Evolutionary conservation across 2,888 invertebrate genomes (phyloP), one percentile per base, ranked within the genome.

Genomic region (Limnephilus marmoratus): DNA sequence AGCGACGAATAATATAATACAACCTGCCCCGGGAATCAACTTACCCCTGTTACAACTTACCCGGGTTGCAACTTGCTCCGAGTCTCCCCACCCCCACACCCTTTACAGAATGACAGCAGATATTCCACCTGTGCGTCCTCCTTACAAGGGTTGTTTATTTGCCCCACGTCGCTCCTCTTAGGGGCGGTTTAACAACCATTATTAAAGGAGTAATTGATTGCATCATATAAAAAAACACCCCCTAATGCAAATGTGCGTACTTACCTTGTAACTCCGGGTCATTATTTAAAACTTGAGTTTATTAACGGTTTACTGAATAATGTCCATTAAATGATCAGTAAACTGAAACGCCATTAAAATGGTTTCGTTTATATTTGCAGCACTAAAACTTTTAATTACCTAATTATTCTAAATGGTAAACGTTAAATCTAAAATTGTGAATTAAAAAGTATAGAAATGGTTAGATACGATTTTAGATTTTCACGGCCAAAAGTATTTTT

Each of bases 161-260:
- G 80, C 88, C 88, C 88, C 68, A 68, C 88, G 37, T 31, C 88
- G 31, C 88, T 88, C 80, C 88, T 49, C 13, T 3, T 15, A 68
- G 24, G 88, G 88, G 88, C 31, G 88, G 88, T 31, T 68, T 88
- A 88, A 68, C 88, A 88, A 68, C 88, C 68, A 88, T 68, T 86
- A 88, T 68, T 31, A 68, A 88, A 88, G 53, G 88, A 88, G 88
- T 88, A 88, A 31, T 88, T 88, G 88, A 88, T 88, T 68, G 88
- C 88, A 37, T 37, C 68, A 29, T 24, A 68, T 88, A 53, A 18
- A 88, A 85, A 88, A 68, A 68, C 68, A 88, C 88, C 68, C 88
- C 68, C 41, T 86, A 41, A 86, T 34, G 34, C 82, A 34, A 34
- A 82, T 31, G 24, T 68, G 68, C 7, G 68, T 68, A 68, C 68